Percentiles rank a stretch among this genome's conserved stretches.
Evolutionary conservation across 2,888 invertebrate species (phyloP).

Genomic region (Spodoptera littoralis): DNA sequence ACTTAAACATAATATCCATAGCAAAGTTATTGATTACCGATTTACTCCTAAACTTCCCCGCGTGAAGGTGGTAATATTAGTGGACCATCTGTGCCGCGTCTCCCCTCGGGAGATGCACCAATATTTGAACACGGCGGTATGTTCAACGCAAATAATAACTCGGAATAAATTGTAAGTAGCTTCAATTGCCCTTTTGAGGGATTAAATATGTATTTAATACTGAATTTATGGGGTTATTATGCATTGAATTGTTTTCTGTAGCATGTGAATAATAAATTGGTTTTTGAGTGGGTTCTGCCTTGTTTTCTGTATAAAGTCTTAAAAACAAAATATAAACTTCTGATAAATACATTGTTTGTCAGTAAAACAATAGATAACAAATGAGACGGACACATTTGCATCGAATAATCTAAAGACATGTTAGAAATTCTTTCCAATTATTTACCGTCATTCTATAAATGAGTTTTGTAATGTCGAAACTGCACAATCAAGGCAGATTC

Average conservation of each 20-base stretch:
- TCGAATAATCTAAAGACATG: too few species aligned
- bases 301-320: too few species aligned
- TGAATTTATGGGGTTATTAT: constrained; percentile 49
- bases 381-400: too few species aligned
- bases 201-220: constrained; percentile 45
- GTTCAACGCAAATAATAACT: constrained; percentile 55
- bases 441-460: too few species aligned
- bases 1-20: constrained; percentile 15
- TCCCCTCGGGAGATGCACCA: constrained; percentile 67
- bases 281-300: not conserved
- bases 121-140: constrained; percentile 58
- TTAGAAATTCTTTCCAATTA: too few species aligned
- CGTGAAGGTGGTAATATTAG: constrained; percentile 79
- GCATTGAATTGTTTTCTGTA: constrained; percentile 17
- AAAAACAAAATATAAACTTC: too few species aligned
- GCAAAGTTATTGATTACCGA: constrained; percentile 78
- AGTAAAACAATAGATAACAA: too few species aligned
- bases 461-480: too few species aligned
- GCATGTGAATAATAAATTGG: not conserved
- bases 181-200: constrained; percentile 48
- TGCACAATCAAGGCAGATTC: too few species aligned
- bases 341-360: too few species aligned
- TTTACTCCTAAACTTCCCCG: constrained; percentile 71
- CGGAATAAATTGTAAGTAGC: constrained; percentile 53
- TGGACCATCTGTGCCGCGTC: constrained; percentile 79